These are phyloP conservation scores for Blomia tropicalis DNA, from an alignment of 2,888 invertebrate genomes.

Conservation along the genomic window DNA sequence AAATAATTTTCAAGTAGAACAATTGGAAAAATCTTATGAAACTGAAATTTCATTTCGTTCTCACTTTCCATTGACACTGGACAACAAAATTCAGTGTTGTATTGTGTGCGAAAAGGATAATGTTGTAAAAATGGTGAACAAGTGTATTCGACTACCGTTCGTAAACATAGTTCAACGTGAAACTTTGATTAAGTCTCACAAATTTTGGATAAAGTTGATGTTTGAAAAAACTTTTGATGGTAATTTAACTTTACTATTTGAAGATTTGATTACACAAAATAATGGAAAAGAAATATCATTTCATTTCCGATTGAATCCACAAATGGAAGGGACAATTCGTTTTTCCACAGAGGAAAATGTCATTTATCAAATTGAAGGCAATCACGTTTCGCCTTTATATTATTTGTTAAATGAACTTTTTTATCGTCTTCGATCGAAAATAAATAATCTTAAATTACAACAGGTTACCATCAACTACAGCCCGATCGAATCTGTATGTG, in stretches of 20 bases:
- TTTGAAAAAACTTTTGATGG: neutral
- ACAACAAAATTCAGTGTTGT: neutral
- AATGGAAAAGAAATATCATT: neutral
- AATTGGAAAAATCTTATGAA: neutral
- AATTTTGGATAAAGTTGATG: neutral
- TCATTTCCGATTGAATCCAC: neutral
- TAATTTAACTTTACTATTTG: neutral
- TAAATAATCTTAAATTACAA: neutral
- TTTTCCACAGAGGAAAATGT: neutral
- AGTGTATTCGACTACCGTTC: neutral
- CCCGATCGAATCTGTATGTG: slow-evolving; percentile 1
- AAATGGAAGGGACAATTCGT: neutral
- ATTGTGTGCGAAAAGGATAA: neutral
- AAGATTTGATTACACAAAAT: neutral
- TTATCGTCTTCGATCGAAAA: neutral
- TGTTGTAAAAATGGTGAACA: neutral
- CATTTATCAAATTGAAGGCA: neutral
- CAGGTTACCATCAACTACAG: neutral
- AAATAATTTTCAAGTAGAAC: neutral
- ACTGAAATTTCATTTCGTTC: neutral
- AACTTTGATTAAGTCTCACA: neutral
- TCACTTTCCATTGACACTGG: neutral
- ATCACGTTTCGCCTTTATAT: neutral
- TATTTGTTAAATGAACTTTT: neutral
- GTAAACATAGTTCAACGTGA: neutral